phyloP scores from a whole-genome alignment of 2,797 vertebrate genomes.

The Sebastes cheni region DNA sequence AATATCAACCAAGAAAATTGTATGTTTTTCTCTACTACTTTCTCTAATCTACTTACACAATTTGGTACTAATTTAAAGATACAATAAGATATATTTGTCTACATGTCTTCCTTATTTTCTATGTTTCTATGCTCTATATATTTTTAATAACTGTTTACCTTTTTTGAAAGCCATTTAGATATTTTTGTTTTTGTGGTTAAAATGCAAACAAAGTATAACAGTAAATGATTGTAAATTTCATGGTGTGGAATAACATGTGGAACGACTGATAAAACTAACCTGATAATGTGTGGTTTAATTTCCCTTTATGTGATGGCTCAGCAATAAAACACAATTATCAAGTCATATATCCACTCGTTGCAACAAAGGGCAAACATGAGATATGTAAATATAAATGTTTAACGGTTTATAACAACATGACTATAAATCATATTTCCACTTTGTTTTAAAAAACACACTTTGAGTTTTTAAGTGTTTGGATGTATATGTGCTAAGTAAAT shows the following conservation, averaged over 20 bases:
- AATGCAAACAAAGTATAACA: slow-evolving; percentile 10
- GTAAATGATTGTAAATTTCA: slow-evolving; percentile 25
- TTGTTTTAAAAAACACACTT: neutral
- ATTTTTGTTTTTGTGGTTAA: slow-evolving; percentile 5
- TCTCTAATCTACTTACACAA: neutral
- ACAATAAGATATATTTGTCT: neutral
- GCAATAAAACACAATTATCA: slow-evolving; percentile 58
- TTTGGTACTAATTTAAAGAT: neutral
- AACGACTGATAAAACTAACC: slow-evolving; percentile 32
- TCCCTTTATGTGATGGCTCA: slow-evolving; percentile 42
- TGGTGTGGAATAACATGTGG: neutral
- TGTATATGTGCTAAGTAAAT: neutral
- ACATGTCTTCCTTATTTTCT: neutral
- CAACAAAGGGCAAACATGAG: slow-evolving; percentile 38
- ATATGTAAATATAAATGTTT: slow-evolving; percentile 36
- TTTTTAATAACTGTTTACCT: neutral
- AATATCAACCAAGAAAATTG: neutral
- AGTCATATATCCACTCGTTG: slow-evolving; percentile 29
- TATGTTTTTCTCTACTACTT: neutral
- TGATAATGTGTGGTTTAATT: slow-evolving; percentile 59
- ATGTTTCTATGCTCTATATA: no score
- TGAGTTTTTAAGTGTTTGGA: neutral
- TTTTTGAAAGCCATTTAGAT: neutral
- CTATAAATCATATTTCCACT: neutral
- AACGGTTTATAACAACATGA: neutral